Evolutionary conservation across 1,140 invertebrate species (phyloP), one percentile per base, ranked within the genome.

Genomic region (Conopomorpha cramerella): DNA sequence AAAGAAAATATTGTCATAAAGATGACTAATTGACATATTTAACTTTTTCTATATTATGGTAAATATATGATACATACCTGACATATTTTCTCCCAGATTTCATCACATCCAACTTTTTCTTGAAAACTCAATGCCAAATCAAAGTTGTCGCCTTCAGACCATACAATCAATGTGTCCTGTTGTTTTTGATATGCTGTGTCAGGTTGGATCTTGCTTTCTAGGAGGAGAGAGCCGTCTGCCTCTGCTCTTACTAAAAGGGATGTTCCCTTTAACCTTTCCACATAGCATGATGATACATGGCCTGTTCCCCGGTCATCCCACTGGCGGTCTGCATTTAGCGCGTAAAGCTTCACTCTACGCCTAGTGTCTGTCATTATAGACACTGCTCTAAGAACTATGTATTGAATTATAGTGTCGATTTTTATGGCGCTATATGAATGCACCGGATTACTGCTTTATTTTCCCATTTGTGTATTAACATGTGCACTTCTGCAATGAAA

Each of bases 51-150:
- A n/a, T n/a, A n/a, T n/a, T n/a, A n/a, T n/a, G n/a, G n/a, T n/a
- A n/a, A n/a, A n/a, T n/a, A n/a, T n/a, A n/a, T n/a, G n/a, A 51
- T 33, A 42, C 48, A 62, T 79, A 94, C 92, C 82, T 97, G 92
- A 81, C 98, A 99, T 59, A 99, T 99, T 80, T 98, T 98, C 54
- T 97, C 96, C 97, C 97, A 99, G 51, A 99, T 98, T 79, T 99
- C 97, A 85, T 99, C 96, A 83, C 98, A 99, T 65, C 98, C 97
- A 41, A 91, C 93, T 79, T 98, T 99, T 78, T 99, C 97, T 85
- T 99, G 98, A 82, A 99, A 99, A 84, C 95, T 98, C 45, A 99
- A 79, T 27, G 98, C 98, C 56, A 99, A 83, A 79, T 99, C 97
- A 79, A 96, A 98, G 67, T 98, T 97, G 59, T 99, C 97, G 39